These are phyloP conservation scores for Hemicordylus capensis DNA, from an alignment of 2,113 vertebrate species.

Conservation along the genomic window DNA sequence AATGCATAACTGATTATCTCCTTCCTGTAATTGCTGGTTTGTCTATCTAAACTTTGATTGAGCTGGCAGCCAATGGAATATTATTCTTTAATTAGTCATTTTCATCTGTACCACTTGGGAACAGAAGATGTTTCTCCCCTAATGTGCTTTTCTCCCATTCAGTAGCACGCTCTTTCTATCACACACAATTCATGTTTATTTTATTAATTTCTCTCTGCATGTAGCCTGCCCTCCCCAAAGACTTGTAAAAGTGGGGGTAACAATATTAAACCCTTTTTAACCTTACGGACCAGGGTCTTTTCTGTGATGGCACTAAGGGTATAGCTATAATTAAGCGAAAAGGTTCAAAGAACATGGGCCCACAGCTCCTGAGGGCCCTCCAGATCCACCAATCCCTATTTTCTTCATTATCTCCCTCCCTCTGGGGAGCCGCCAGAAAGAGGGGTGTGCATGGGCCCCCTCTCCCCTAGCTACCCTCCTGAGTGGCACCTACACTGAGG, in stretches of 20 bases:
- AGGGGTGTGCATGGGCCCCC: too few species aligned
- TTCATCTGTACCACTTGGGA: constrained; percentile 66
- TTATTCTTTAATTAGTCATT: constrained; percentile 77
- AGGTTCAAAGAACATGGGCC: too few species aligned
- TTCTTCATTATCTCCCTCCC: too few species aligned
- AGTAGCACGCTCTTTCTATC: constrained; percentile 14
- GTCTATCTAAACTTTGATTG: constrained; percentile 71
- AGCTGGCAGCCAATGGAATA: constrained; percentile 74
- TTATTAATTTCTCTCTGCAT: background rate
- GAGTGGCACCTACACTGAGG: background rate
- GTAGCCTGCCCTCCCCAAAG: background rate
- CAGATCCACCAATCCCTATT: too few species aligned
- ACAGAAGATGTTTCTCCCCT: constrained; percentile 53
- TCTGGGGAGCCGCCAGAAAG: too few species aligned
- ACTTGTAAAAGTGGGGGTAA: background rate
- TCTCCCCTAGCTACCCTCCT: too few species aligned
- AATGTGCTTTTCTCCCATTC: constrained; percentile 28
- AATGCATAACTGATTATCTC: constrained; percentile 73
- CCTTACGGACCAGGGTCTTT: background rate
- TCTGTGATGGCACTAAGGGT: background rate
- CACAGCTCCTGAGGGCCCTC: too few species aligned
- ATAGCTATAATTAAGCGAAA: too few species aligned
- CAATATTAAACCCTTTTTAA: background rate
- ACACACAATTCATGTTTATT: constrained; percentile 51
- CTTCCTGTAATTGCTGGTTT: constrained; percentile 74